Evolutionary conservation across 2,113 vertebrate species (phyloP).

Genomic region (Nannospalax galili): DNA sequence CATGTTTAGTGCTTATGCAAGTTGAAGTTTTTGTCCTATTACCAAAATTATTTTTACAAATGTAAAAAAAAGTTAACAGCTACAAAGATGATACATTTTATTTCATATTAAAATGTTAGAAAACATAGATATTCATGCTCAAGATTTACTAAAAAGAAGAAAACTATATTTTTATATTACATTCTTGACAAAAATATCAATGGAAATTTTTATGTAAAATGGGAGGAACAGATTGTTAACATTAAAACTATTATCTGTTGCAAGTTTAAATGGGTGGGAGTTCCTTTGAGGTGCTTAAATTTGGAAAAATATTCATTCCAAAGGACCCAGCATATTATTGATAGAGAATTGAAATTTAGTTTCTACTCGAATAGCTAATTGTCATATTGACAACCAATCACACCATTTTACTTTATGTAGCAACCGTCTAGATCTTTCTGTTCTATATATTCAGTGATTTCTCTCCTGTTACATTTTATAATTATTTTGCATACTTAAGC

Average conservation of each 20-base stretch:
- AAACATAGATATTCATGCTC: neutral
- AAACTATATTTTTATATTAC: neutral
- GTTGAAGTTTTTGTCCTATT: neutral
- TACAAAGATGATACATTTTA: conserved; percentile 39
- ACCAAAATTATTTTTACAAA: conserved; percentile 20
- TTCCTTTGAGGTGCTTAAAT: neutral
- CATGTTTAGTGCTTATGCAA: neutral
- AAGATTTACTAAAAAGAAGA: neutral
- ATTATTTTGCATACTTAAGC: neutral
- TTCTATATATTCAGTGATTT: neutral
- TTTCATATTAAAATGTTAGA: conserved; percentile 36
- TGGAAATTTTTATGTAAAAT: neutral
- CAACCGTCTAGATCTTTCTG: conserved; percentile 9
- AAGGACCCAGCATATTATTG: neutral
- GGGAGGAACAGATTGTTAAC: conserved; percentile 14
- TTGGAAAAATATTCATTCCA: neutral
- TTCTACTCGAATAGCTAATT: conserved; percentile 45
- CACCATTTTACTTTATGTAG: neutral
- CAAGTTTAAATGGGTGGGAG: neutral
- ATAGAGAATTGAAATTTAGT: conserved; percentile 40
- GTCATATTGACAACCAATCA: neutral
- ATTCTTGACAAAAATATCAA: conserved; percentile 7
- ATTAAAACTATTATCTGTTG: conserved; percentile 14
- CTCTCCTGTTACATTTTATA: conserved; percentile 48
- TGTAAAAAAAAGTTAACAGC: neutral